phyloP scores from a whole-genome alignment of 2,888 invertebrate genomes.

The Portevinia maculata region DNA sequence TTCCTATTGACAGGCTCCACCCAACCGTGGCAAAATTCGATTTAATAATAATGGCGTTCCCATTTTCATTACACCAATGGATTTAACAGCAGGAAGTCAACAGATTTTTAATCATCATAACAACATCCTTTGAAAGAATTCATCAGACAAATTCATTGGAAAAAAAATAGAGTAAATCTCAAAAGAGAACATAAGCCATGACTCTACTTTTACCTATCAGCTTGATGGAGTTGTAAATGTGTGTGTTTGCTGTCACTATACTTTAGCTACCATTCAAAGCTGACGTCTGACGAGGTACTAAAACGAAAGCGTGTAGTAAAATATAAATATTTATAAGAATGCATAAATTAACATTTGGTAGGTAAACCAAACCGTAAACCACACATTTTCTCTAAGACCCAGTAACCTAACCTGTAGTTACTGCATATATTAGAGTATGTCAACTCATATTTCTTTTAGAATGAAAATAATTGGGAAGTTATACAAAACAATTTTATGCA shows the following conservation, averaged over 20 bases:
- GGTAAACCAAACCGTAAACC: too few relatives aligned
- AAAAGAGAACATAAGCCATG: conserved; percentile 34
- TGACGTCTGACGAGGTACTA: background rate
- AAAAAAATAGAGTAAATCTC: conserved; percentile 11
- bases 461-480: conserved; percentile 63
- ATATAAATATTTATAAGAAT: conserved; percentile 67
- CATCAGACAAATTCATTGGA: conserved; percentile 42
- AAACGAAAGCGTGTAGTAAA: conserved; percentile 18
- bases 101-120: conserved; percentile 39
- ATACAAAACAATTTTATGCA: conserved; percentile 66
- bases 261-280: too few relatives aligned
- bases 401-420: too few relatives aligned
- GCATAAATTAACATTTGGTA: conserved; percentile 54
- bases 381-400: conserved; percentile 12
- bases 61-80: conserved; percentile 46
- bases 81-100: conserved; percentile 8
- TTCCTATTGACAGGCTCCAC: background rate
- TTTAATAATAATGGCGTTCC: background rate
- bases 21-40: background rate
- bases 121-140: conserved; percentile 31
- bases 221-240: background rate
- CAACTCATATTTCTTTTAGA: conserved; percentile 31
- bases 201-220: background rate
- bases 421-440: too few relatives aligned
- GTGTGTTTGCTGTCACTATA: background rate